Base-by-base conservation (phyloP, 2,797 vertebrate genomes). In the Sebastes vulpes region DNA sequence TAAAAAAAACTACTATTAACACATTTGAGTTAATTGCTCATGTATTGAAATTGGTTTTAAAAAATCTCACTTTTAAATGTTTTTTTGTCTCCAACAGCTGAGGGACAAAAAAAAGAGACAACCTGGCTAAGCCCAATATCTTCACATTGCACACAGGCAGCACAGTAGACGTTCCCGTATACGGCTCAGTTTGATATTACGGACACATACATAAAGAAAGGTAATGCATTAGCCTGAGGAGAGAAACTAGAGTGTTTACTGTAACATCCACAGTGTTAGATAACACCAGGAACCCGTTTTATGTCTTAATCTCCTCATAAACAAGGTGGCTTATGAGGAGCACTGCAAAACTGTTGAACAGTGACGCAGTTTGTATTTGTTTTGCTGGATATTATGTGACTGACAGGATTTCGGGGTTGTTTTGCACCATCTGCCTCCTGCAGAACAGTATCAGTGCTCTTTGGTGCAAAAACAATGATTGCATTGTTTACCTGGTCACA, bases 221-320 rank as follows among this genome's bases (percentile, higher is more conserved):
- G 69, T 25, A 53, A 63, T 4, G 81, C 63, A 65, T 79, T 65
- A 81, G 75, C 76, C 65, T 70, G 75, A 59, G 68, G 65, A 74
- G 72, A 58, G 75, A 80, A 72, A 57, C 56, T 63, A 1, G 53
- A 68, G 77, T 77, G 70, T 83, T 76, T 78, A 52, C 72, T 85
- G 75, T 68, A 61, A 80, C 77, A 82, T 81, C 70, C 75, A 48
- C 77, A 48, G 72, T 8, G 16, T 75, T 77, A 67, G 77, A 82
- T 81, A 89, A 85, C 71, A 72, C 67, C 61, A 53, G 69, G 56
- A 83, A 84, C 59, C 64, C 58, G 9, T 81, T 85, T 77, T 67
- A 66, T 72, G 85, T 89, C 77, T 75, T 91, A 88, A 91, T 93
- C 89, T 88, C 77, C 80, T 85, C 78, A 79, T 75, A 65, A 87